Conservation (phyloP, 2,113 vertebrate genomes). For the Cisticola juncidis region DNA sequence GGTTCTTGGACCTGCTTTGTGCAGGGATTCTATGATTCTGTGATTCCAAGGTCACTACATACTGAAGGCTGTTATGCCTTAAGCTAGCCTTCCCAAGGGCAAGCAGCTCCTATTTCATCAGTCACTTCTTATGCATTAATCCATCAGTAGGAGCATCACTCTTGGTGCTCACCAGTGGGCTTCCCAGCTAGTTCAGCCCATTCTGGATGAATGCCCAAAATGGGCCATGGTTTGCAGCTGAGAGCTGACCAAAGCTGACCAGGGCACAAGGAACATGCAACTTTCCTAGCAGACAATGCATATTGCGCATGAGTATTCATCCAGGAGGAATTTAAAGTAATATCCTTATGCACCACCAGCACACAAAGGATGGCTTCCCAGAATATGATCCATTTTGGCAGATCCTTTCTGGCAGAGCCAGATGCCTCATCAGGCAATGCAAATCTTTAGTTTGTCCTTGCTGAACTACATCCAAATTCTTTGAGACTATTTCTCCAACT, state of each 20-base stretch:
- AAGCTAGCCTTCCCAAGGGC: not conserved
- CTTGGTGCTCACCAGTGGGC: not conserved
- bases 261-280: not conserved
- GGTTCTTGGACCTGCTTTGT: not conserved
- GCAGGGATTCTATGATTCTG: not conserved
- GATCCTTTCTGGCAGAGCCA: not conserved
- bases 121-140: not conserved
- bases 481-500: not conserved
- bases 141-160: not conserved
- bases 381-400: not conserved
- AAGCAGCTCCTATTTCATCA: not conserved
- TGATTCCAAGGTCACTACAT: not conserved
- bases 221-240: not conserved
- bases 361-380: not conserved
- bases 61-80: not conserved
- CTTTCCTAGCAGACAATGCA: not conserved
- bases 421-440: not conserved
- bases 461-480: not conserved
- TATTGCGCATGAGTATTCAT: not conserved
- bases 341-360: not conserved
- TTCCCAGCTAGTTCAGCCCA: not conserved
- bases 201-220: not conserved
- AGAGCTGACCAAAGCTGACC: not conserved
- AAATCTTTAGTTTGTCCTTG: not conserved
- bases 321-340: not conserved